Evolutionary conservation across 1,140 invertebrate species (phyloP).

Genomic region (Caerostris darwini): DNA sequence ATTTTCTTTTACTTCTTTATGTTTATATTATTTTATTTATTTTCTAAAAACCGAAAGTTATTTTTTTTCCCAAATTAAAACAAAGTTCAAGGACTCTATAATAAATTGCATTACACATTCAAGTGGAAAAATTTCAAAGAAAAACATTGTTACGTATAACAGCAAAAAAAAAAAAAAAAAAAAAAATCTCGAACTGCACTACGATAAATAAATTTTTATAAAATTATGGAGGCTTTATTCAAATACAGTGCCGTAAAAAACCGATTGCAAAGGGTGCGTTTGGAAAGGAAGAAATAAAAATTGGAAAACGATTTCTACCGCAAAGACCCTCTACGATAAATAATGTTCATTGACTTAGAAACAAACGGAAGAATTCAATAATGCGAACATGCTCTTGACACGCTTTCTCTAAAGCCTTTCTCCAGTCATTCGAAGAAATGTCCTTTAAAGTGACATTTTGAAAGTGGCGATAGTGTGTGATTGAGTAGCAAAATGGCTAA

Average conservation of each 20-base stretch:
- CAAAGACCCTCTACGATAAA: constrained; percentile 17
- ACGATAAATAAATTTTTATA: neutral
- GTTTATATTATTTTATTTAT: too few relatives aligned
- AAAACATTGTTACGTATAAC: too few relatives aligned
- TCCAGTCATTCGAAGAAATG: neutral
- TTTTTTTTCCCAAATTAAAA: too few relatives aligned
- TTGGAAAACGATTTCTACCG: constrained; percentile 46
- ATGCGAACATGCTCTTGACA: neutral
- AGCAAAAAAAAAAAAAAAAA: neutral
- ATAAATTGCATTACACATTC: too few relatives aligned
- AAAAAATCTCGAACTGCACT: neutral
- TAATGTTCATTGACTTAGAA: constrained; percentile 42
- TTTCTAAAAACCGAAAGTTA: too few relatives aligned
- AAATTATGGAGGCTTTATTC: constrained; percentile 20
- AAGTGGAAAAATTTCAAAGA: too few relatives aligned
- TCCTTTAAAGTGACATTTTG: neutral
- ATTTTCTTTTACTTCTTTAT: too few relatives aligned
- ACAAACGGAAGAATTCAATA: constrained; percentile 14
- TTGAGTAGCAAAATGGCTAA: neutral
- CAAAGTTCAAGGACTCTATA: too few relatives aligned
- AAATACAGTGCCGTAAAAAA: constrained; percentile 38
- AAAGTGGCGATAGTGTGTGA: neutral
- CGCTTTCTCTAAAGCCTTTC: neutral
- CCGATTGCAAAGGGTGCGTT: constrained; percentile 33
- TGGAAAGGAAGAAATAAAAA: constrained; percentile 35